Evolutionary conservation across 1,140 invertebrate genomes (phyloP).

Genomic region (Cecropterus lyciades): DNA sequence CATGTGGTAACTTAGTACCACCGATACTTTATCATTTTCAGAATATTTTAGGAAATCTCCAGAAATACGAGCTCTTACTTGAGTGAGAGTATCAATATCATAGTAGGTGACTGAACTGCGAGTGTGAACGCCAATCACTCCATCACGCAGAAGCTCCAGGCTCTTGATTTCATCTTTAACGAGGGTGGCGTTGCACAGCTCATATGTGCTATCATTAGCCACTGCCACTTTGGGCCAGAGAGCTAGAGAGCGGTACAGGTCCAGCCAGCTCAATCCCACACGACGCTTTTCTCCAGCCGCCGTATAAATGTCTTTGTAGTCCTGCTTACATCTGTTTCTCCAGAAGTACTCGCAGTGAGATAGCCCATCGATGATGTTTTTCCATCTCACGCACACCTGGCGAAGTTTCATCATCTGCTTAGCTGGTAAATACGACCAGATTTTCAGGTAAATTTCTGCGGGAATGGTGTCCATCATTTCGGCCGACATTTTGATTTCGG

Average conservation of each 20-base stretch:
- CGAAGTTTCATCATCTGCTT: conserved; percentile 56
- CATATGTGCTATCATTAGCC: conserved; percentile 40
- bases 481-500: no score
- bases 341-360: conserved; percentile 51
- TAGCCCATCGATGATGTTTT: conserved; percentile 51
- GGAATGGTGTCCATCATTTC: conserved; percentile 40
- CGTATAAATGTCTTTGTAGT: conserved; percentile 50
- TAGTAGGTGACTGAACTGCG: conserved; percentile 54
- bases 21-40: conserved; percentile 51
- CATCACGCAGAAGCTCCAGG: conserved; percentile 50
- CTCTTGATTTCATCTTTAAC: conserved; percentile 49
- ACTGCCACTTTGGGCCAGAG: conserved; percentile 52
- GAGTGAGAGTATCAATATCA: conserved; percentile 46
- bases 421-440: conserved; percentile 54
- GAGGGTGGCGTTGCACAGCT: neutral
- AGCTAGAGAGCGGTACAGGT: conserved; percentile 57
- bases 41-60: conserved; percentile 54
- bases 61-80: conserved; percentile 36
- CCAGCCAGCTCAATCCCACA: conserved; percentile 43
- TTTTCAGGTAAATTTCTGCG: conserved; percentile 55
- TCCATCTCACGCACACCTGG: conserved; percentile 56
- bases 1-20: conserved; percentile 45
- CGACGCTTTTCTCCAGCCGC: conserved; percentile 41
- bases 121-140: conserved; percentile 57
- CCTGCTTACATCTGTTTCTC: conserved; percentile 48